Evolutionary conservation across 2,113 vertebrate species (phyloP), one percentile per base, ranked within the genome.

Genomic region (Neoarius graeffei): DNA sequence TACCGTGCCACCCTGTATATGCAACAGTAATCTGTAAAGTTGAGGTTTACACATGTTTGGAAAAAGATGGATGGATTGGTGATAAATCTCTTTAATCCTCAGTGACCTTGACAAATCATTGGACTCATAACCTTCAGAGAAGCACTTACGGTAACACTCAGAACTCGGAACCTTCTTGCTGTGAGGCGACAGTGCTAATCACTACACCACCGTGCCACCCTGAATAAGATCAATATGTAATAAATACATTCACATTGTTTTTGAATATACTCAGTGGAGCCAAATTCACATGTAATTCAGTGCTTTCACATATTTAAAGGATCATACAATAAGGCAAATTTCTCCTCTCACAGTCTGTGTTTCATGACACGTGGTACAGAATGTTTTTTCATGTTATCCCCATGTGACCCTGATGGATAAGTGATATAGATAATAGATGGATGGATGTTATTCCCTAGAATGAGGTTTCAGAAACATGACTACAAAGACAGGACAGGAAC

Each of bases 41-140:
- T 13, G 9, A 60, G 27, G 15, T 42, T 67, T 57, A 20, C 8
- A 42, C 23, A 71, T 1, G 14, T 60, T 64, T 62, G 48, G 59
- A 66, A 17, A 50, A 42, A 20, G 50, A 64, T 56, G 67, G 48
- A 79, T 69, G 85, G 81, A 87, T 67, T 54, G 74, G 71, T 86
- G 80, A 81, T 87, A 87, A 76, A 85, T 89, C 81, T 71, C 48
- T 87, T 89, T 87, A 76, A 87, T 87, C 74, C n/a, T 69, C n/a
- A 60, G 13, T 79, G 85, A 90, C 73, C 66, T 67, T 88, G 85
- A 90, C 59, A 87, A 56, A 90, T 62, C 64, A 57, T 57, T 82
- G 67, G 80, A 86, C 81, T 81, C n/a, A 8, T 85, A 87, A 90
- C 81, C 85, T 88, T 90, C 60, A 30, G 87, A 54, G 48, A 85